phyloP scores from a whole-genome alignment of 2,797 vertebrate species.

The Rhabdophis nuchalis region DNA sequence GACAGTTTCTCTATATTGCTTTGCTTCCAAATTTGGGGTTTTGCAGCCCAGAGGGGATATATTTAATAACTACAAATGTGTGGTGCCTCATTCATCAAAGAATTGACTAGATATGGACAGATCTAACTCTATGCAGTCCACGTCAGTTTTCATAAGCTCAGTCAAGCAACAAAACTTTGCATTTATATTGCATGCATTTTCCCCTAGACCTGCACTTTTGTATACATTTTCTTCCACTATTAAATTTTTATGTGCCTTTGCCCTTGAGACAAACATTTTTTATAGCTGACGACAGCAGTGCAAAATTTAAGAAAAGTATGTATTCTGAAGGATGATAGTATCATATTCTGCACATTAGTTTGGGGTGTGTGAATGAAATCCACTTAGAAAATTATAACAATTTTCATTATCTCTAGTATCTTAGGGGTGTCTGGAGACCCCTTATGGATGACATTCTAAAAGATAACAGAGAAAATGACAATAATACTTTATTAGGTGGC shows the following conservation, averaged over 20 bases:
- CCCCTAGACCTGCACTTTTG: background rate
- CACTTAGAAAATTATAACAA: background rate
- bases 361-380: background rate
- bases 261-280: background rate
- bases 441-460: background rate
- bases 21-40: background rate
- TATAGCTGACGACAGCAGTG: background rate
- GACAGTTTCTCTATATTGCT: background rate
- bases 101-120: background rate
- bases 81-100: background rate
- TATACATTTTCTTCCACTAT: background rate
- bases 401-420: background rate
- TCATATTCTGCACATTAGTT: background rate
- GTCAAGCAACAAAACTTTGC: background rate
- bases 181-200: background rate
- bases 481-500: background rate
- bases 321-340: background rate
- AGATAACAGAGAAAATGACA: background rate
- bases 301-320: background rate
- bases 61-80: background rate
- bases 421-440: background rate
- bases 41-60: background rate
- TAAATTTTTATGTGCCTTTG: background rate
- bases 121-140: background rate
- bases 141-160: background rate